A percentile compares a stretch with the other conserved stretches of the same genome.
These are phyloP conservation scores for Nephrotoma flavescens DNA, from an alignment of 2,888 invertebrate genomes.

Conservation along the genomic window DNA sequence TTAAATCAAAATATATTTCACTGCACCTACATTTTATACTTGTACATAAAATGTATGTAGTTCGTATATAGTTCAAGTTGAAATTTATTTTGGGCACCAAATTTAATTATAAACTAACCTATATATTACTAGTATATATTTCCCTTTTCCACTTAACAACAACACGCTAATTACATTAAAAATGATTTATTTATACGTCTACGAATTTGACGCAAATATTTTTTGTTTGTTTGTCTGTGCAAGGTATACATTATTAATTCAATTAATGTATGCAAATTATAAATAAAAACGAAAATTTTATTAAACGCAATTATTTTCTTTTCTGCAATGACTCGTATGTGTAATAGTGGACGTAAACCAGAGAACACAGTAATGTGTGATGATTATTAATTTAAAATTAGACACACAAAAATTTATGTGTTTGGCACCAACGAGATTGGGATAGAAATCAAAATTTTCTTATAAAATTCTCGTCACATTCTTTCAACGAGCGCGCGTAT, in stretches of 20 bases:
- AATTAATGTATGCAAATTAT: neutral
- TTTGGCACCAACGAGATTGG: neutral
- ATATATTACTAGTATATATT: too few relatives aligned
- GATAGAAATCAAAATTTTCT: neutral
- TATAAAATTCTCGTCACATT: neutral
- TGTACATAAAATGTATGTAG: too few relatives aligned
- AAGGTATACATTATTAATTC: neutral
- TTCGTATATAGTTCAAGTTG: too few relatives aligned
- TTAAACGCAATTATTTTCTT: neutral
- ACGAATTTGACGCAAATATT: neutral
- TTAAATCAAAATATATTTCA: too few relatives aligned
- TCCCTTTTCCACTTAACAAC: too few relatives aligned
- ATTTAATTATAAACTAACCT: too few relatives aligned
- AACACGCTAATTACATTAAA: neutral
- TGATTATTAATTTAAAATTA: neutral
- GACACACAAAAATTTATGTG: neutral
- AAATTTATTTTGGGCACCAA: too few relatives aligned
- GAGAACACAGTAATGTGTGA: neutral
- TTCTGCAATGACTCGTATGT: neutral
- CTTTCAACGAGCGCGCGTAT: neutral
- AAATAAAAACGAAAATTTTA: neutral
- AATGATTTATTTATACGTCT: neutral
- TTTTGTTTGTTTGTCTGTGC: neutral
- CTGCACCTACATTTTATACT: too few relatives aligned
- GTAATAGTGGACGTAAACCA: too few relatives aligned